Evolutionary conservation across 2,113 vertebrate species (phyloP).

Genomic region (Cynoglossus semilaevis): DNA sequence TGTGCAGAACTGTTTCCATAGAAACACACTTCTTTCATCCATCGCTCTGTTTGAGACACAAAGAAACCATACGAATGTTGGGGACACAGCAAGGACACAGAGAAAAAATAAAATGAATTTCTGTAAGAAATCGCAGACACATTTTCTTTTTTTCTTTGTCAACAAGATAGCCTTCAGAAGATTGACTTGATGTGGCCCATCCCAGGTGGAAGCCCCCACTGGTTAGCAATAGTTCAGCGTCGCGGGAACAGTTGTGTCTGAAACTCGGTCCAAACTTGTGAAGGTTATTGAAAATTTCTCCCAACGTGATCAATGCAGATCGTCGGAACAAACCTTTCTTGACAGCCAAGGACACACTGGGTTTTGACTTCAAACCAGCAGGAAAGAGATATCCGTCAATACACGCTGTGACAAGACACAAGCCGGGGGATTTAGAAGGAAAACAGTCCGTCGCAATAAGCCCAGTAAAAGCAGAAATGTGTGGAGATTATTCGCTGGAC

Average conservation of each 20-base stretch:
- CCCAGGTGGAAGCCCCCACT: slow-evolving; percentile 53
- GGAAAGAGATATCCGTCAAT: slow-evolving; percentile 56
- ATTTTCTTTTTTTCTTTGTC: slow-evolving; percentile 26
- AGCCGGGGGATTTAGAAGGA: slow-evolving; percentile 51
- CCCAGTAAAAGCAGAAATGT: slow-evolving; percentile 31
- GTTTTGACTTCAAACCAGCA: slow-evolving; percentile 48
- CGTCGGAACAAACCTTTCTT: slow-evolving; percentile 51
- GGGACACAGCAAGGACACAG: slow-evolving; percentile 36
- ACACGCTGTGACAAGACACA: slow-evolving; percentile 60
- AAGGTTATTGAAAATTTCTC: slow-evolving; percentile 66
- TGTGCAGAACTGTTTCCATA: not conserved
- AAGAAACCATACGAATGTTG: slow-evolving; percentile 1
- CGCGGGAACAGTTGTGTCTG: slow-evolving; percentile 38
- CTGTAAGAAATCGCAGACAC: slow-evolving; percentile 21
- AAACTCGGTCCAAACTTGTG: slow-evolving; percentile 56
- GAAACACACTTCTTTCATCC: not conserved
- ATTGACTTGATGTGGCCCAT: slow-evolving; percentile 40
- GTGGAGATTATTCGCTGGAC: slow-evolving; percentile 29
- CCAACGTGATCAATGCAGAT: slow-evolving; percentile 59
- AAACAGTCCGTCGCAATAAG: slow-evolving; percentile 52
- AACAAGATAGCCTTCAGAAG: slow-evolving; percentile 56
- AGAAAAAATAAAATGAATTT: slow-evolving; percentile 22
- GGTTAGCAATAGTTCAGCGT: slow-evolving; percentile 34
- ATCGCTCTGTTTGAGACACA: slow-evolving; percentile 5
- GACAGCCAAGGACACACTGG: slow-evolving; percentile 56